Percentiles rank a stretch among this genome's conserved stretches.
These are phyloP conservation scores for Apoderus coryli DNA, from an alignment of 2,888 invertebrate genomes.

Conservation along the genomic window DNA sequence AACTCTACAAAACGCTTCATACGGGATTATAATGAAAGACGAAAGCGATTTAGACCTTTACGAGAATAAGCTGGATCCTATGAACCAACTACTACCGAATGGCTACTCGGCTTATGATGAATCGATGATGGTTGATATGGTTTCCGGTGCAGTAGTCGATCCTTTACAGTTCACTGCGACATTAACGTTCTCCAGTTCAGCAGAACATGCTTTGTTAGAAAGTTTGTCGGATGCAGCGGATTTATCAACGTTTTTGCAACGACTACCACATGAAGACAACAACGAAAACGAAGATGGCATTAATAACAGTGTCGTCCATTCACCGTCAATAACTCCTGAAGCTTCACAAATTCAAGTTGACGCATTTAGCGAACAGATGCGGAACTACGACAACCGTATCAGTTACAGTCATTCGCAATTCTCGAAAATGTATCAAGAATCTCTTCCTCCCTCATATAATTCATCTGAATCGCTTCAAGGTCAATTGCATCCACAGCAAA, in stretches of 20 bases:
- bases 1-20: slow-evolving; percentile 66
- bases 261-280: slow-evolving; percentile 44
- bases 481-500: slow-evolving; percentile 51
- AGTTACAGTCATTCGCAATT: slow-evolving; percentile 27
- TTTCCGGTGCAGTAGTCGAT: slow-evolving; percentile 37
- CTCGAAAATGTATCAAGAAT: slow-evolving; percentile 31
- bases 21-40: slow-evolving; percentile 57
- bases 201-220: slow-evolving; percentile 63
- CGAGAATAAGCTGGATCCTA: slow-evolving; percentile 55
- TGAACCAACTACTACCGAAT: slow-evolving; percentile 44
- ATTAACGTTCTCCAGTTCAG: slow-evolving; percentile 61
- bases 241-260: slow-evolving; percentile 58
- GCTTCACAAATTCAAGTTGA: slow-evolving; percentile 38
- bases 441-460: slow-evolving; percentile 29
- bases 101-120: slow-evolving; percentile 42
- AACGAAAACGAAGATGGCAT: slow-evolving; percentile 48
- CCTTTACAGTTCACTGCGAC: slow-evolving; percentile 72
- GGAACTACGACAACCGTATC: slow-evolving; percentile 27
- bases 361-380: slow-evolving; percentile 56
- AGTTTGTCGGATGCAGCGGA: slow-evolving; percentile 69
- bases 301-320: slow-evolving; percentile 52
- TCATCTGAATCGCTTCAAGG: slow-evolving; percentile 37
- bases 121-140: slow-evolving; percentile 55
- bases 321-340: slow-evolving; percentile 59
- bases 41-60: slow-evolving; percentile 61